Percentiles rank a stretch among this genome's conserved stretches.
These are phyloP conservation scores for Calliopum simillimum DNA, from an alignment of 2,888 invertebrate genomes.

Conservation along the genomic window DNA sequence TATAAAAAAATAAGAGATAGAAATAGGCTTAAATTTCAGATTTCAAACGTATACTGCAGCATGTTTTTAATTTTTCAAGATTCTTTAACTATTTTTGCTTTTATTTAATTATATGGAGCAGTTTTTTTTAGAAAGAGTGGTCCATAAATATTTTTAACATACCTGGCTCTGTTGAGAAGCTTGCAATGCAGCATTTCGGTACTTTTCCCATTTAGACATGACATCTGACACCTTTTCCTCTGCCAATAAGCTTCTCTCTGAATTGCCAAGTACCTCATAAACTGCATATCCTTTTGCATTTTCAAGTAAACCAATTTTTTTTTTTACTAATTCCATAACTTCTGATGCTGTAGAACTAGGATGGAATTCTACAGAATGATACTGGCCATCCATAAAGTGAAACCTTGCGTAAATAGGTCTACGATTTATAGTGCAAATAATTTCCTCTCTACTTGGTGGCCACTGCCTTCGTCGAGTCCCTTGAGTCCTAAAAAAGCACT, in stretches of 20 bases:
- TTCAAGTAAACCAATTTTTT: slow-evolving; percentile 81
- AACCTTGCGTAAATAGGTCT: slow-evolving; percentile 92
- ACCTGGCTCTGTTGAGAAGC: slow-evolving; percentile 68
- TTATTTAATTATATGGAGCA: no score
- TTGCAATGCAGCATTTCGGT: slow-evolving; percentile 78
- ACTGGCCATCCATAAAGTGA: slow-evolving; percentile 93
- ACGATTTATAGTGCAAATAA: slow-evolving; percentile 91
- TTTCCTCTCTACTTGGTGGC: slow-evolving; percentile 93
- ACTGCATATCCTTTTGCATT: slow-evolving; percentile 81
- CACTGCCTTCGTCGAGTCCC: slow-evolving; percentile 84
- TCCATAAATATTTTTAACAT: slow-evolving; percentile 15
- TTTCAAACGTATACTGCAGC: no score
- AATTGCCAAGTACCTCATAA: slow-evolving; percentile 89
- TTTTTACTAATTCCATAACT: slow-evolving; percentile 86
- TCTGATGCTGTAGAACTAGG: slow-evolving; percentile 92
- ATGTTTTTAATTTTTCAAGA: no score
- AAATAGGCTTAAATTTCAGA: no score
- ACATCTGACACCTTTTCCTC: slow-evolving; percentile 94
- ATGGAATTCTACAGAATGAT: slow-evolving; percentile 94
- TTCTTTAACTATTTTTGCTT: no score
- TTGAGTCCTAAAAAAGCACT: slow-evolving; percentile 79
- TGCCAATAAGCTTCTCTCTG: slow-evolving; percentile 85
- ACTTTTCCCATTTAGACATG: slow-evolving; percentile 95
- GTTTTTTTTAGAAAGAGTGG: neutral
- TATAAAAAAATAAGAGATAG: no score